Base-by-base conservation (phyloP, 2,888 invertebrate genomes). In the Anoplius nigerrimus region DNA sequence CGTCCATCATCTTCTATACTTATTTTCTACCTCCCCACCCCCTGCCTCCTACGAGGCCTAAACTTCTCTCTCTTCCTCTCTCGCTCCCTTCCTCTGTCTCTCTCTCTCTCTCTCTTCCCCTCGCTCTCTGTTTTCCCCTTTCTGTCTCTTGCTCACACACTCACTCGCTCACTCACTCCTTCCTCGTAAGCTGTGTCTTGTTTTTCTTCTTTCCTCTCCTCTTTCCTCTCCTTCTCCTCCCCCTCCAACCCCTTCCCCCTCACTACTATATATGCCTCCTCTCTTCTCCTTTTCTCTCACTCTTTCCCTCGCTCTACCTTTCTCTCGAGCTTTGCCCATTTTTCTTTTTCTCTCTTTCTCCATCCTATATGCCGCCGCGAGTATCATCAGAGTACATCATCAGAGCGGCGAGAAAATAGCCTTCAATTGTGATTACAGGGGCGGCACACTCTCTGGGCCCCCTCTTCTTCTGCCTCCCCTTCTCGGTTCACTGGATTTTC, bases 401-500 rank as follows among this genome's bases (percentile, higher is more conserved):
- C 87, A 88, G 87, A 88, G 87, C 88, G 88, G 88, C 88, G 88
- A 88, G 88, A 88, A 88, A 88, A 88, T 88, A 88, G 87, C 88
- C 88, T 88, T 87, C 88, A 88, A 88, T 88, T 88, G 87, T 88
- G 88, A 88, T 88, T 88, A 88, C 88, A 88, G 88, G 87, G 88
- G 86, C 88, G 88, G 88, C 87, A 74, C 34, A 34, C 34, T 34
- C 34, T 34, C 34, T 34, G 34, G 34, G 34, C 34, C 34, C 63
- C 83, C 78, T 16, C 80, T 79, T 83, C 82, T 80, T 83, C 83
- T 81, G 75, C 79, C 71, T 78, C 72, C 74, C 70, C 76, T 71
- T 74, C 74, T 75, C 79, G 72, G 34, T 74, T 73, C 71, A 78
- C 79, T 78, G 78, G 80, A 79, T 80, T 34, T 34, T 34, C 80